Base-by-base conservation (phyloP, 1,140 invertebrate genomes). In the Drosophila elegans region DNA sequence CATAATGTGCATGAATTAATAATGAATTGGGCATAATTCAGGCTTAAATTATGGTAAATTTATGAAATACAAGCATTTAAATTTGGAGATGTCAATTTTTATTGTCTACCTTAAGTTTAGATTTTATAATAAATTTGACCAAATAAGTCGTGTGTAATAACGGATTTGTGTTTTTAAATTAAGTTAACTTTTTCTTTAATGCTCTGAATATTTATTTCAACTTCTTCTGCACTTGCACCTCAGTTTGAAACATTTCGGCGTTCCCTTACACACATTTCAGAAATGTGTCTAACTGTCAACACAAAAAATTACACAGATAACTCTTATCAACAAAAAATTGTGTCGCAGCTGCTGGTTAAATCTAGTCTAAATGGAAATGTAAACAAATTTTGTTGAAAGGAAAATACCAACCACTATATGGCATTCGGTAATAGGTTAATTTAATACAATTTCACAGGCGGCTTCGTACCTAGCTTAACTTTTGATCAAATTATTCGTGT, bases 1-100 rank as follows among this genome's bases (percentile, higher is more conserved):
- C 67, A 51, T 36, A 61, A 62, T 74, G 61, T 63, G 52, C 69
- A 78, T 78, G 45, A 74, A 82, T 78, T 74, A 83, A 66, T 54
- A 75, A 75, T 56, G 29, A 59, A 69, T 46, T 64, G 57, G 38
- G 41, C 68, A 52, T 62, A 57, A 51, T 45, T 54, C 34, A 25
- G 41, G 9, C 53, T 53, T 41, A 27, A 60, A 56, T 36, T 53
- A 67, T 56, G 29, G n/a, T 27, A 29, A 59, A 72, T 45, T 60
- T 25, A 48, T 63, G 36, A 46, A 60, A 61, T 54, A 55, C 39
- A 13, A 36, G 16, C 41, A 29, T 49, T 42, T 41, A 21, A 54
- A 54, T 57, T 46, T 21, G 11, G 45, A 4, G 2, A n/a, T 44
- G 42, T n/a, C 1, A 7, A 10, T 21, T 44, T 21, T 44, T 44